A percentile compares a stretch with the other conserved stretches of the same genome.
These are phyloP conservation scores for Axinella damicornis DNA, from an alignment of 37 sponge, comb jelly and placozoan species.

Conservation along the genomic window DNA sequence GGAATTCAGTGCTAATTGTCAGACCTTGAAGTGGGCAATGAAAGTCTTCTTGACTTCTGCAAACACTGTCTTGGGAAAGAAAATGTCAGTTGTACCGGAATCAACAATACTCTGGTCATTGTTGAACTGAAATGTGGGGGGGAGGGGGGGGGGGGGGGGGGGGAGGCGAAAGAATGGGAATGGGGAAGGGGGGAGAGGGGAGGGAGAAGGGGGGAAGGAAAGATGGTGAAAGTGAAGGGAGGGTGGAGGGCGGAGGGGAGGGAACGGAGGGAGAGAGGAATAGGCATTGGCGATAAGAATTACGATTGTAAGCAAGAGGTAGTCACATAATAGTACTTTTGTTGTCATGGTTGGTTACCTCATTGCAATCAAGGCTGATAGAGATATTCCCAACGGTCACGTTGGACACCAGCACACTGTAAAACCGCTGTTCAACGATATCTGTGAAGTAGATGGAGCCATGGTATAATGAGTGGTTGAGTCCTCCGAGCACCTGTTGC, in stretches of 20 bases:
- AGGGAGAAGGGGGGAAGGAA: no score
- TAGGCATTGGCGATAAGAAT: no score
- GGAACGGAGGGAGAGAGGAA: no score
- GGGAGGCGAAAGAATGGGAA: no score
- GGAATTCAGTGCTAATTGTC: no score
- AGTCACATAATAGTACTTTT: no score
- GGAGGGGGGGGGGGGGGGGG: no score
- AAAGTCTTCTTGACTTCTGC: neutral
- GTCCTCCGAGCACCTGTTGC: constrained; percentile 13
- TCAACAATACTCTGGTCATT: constrained; percentile 51
- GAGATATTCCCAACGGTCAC: constrained; percentile 1
- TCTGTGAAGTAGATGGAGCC: constrained; percentile 9
- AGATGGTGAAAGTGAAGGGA: no score
- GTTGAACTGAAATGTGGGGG: constrained; percentile 27
- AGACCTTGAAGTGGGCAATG: constrained; percentile 20
- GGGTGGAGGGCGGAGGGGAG: no score
- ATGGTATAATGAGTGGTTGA: neutral
- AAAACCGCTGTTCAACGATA: constrained; percentile 21
- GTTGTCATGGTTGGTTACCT: no score
- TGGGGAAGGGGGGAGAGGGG: neutral
- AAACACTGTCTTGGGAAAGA: constrained; percentile 26
- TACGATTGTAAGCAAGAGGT: no score
- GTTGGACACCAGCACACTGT: constrained; percentile 29
- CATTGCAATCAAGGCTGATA: constrained; percentile 9
- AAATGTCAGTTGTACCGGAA: constrained; percentile 63